These are phyloP conservation scores for Ichneumoninae sp. DNA, from an alignment of 2,888 invertebrate species.

Conservation along the genomic window DNA sequence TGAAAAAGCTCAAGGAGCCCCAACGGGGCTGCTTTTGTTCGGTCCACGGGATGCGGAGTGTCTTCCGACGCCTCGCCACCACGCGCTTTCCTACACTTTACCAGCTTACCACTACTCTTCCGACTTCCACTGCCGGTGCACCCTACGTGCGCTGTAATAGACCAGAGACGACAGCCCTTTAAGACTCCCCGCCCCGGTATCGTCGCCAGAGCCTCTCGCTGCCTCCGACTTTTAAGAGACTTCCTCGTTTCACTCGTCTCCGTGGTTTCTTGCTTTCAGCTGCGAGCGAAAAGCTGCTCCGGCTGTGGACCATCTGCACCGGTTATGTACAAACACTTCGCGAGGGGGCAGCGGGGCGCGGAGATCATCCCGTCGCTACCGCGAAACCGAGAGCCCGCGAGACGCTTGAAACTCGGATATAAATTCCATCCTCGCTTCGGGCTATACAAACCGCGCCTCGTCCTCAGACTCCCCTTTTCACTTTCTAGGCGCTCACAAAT, in stretches of 20 bases:
- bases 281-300: slow-evolving; percentile 17
- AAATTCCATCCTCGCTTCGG: slow-evolving; percentile 12
- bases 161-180: slow-evolving; percentile 51
- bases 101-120: not conserved
- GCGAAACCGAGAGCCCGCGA: not conserved
- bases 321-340: slow-evolving; percentile 32
- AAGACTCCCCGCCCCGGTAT: slow-evolving; percentile 24
- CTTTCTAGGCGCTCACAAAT: not conserved
- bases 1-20: slow-evolving; percentile 38
- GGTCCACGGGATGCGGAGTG: slow-evolving; percentile 43
- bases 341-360: too few species aligned
- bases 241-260: slow-evolving; percentile 32
- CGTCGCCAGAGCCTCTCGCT: slow-evolving; percentile 42
- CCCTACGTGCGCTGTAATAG: slow-evolving; percentile 42
- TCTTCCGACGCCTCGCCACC: slow-evolving; percentile 48
- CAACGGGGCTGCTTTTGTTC: slow-evolving; percentile 57
- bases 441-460: not conserved
- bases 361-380: slow-evolving; percentile 8
- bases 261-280: slow-evolving; percentile 13
- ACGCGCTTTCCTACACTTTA: slow-evolving; percentile 12
- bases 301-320: slow-evolving; percentile 25
- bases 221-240: slow-evolving; percentile 56
- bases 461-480: not conserved
- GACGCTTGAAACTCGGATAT: slow-evolving; percentile 37
- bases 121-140: not conserved